These are phyloP conservation scores for Zaprionus kolodkinae DNA, from an alignment of 1,140 invertebrate genomes.

Conservation along the genomic window DNA sequence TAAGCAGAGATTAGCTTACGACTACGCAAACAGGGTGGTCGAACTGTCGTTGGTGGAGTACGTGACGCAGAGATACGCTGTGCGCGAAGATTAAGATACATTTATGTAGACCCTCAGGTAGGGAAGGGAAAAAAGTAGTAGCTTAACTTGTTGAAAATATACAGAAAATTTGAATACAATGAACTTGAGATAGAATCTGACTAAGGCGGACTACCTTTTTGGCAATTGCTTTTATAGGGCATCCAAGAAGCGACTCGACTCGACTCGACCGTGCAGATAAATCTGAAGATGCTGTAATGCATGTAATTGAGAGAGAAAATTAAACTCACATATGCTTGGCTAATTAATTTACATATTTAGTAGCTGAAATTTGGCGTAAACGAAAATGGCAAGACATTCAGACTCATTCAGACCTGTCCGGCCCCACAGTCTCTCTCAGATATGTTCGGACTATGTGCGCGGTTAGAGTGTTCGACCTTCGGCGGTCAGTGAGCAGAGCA, in stretches of 20 bases:
- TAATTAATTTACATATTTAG: conserved; percentile 42
- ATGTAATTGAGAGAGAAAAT: conserved; percentile 22
- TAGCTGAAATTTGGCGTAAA: conserved; percentile 37
- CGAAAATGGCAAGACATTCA: conserved; percentile 34
- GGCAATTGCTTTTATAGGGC: neutral
- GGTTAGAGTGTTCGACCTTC: conserved; percentile 46
- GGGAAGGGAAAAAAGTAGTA: neutral
- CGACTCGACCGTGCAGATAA: neutral
- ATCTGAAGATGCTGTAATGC: neutral
- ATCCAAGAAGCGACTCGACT: neutral
- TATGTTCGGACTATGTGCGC: neutral
- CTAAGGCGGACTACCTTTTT: neutral
- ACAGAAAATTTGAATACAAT: neutral
- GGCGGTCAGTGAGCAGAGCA: conserved; percentile 26
- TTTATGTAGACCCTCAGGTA: too few relatives aligned
- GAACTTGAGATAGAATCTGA: neutral
- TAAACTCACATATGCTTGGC: conserved; percentile 13
- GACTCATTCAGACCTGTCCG: neutral
- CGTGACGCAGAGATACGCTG: neutral
- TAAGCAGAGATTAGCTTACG: conserved; percentile 11
- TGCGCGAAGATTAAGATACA: neutral
- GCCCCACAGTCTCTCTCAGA: neutral
- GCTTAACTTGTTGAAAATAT: neutral
- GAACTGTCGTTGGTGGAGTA: neutral
- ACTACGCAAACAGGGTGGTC: conserved; percentile 7